A percentile compares a stretch with the other conserved stretches of the same genome.
phyloP scores from a whole-genome alignment of 1,140 invertebrate genomes.

The Oscheius sp. region DNA sequence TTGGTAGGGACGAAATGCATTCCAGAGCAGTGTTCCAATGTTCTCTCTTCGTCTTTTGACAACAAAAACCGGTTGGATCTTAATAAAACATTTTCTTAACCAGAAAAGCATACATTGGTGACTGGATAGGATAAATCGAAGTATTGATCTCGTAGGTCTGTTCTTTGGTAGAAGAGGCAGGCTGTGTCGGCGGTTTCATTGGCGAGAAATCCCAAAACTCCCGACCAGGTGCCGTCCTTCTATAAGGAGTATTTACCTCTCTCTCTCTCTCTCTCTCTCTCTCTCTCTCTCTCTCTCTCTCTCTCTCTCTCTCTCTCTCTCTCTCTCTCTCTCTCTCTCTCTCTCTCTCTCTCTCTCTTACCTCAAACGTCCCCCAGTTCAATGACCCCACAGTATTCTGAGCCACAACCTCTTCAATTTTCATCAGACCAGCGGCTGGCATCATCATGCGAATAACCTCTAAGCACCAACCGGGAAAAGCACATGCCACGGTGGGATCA shows the following conservation, averaged over 20 bases:
- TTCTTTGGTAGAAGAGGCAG: conserved; percentile 19
- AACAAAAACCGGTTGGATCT: conserved; percentile 30
- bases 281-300: too few species aligned
- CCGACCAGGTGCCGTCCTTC: conserved; percentile 15
- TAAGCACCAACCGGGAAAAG: conserved; percentile 30
- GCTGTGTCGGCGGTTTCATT: conserved; percentile 30
- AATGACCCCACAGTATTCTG: conserved; percentile 24
- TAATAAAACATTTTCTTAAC: not conserved
- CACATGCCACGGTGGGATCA: conserved; percentile 4
- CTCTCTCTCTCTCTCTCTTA: too few species aligned
- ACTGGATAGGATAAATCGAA: conserved; percentile 31
- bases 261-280: too few species aligned
- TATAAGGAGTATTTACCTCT: not conserved
- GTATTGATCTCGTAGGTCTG: conserved; percentile 9
- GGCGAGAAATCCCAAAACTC: conserved; percentile 25
- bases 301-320: too few species aligned
- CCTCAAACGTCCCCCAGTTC: conserved; percentile 27
- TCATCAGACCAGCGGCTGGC: conserved; percentile 6
- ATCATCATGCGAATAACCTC: conserved; percentile 22
- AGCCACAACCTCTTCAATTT: conserved; percentile 7
- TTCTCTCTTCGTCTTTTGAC: conserved; percentile 11
- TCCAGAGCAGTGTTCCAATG: conserved; percentile 26
- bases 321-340: too few species aligned
- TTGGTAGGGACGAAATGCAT: conserved; percentile 29
- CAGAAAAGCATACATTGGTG: conserved; percentile 12